These are phyloP conservation scores for Araneus ventricosus DNA, from an alignment of 1,140 invertebrate species.

Conservation along the genomic window DNA sequence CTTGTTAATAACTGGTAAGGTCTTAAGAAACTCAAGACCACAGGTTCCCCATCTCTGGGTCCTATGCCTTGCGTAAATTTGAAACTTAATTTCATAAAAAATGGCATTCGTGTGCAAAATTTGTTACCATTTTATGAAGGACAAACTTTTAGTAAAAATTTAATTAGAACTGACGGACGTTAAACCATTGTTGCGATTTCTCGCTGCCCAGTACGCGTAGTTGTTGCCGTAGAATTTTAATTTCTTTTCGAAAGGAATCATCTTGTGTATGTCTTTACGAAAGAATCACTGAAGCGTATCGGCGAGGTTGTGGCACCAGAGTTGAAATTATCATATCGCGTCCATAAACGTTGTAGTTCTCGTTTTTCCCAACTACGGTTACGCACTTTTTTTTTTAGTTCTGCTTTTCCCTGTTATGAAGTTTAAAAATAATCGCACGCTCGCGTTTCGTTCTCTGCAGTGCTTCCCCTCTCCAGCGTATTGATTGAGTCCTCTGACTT, in stretches of 20 bases:
- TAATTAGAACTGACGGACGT: too few species aligned
- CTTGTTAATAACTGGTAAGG: too few species aligned
- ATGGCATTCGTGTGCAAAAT: too few species aligned
- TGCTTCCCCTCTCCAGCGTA: conserved; percentile 62
- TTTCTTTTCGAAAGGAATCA: neutral
- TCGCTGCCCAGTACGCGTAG: neutral
- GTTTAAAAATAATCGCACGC: conserved; percentile 74
- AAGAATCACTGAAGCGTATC: conserved; percentile 20
- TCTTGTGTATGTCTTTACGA: neutral
- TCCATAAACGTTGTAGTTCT: conserved; percentile 53
- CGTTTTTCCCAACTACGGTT: conserved; percentile 7
- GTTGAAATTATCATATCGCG: conserved; percentile 38
- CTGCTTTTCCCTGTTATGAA: conserved; percentile 19
- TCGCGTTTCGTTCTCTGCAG: conserved; percentile 58
- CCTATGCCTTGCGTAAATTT: too few species aligned
- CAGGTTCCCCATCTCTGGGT: too few species aligned
- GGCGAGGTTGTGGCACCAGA: neutral
- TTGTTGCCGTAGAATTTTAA: neutral
- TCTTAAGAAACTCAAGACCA: too few species aligned
- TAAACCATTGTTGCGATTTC: too few species aligned
- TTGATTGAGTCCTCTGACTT: conserved; percentile 74
- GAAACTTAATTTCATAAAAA: too few species aligned
- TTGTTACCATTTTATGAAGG: too few species aligned
- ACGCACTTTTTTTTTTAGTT: neutral
- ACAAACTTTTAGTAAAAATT: too few species aligned